These are phyloP conservation scores for Trichonephila clavata DNA, from an alignment of 1,140 invertebrate species.

Conservation along the genomic window DNA sequence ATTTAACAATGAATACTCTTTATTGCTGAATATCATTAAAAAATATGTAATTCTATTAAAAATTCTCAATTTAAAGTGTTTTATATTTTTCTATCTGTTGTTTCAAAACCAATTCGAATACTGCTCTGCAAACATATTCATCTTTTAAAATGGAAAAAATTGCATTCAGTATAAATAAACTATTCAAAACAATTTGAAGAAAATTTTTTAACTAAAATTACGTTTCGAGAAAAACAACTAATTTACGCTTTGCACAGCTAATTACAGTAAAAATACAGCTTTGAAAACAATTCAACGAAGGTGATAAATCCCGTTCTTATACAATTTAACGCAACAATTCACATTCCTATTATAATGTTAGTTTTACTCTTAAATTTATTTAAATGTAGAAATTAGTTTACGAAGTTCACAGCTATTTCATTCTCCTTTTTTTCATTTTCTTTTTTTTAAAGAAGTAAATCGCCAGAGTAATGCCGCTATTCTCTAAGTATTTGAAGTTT, in stretches of 20 bases:
- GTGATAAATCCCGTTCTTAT: background rate
- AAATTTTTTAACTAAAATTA: background rate
- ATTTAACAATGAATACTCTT: no score
- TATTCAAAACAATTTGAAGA: background rate
- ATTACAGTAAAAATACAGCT: background rate
- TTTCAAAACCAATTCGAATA: no score
- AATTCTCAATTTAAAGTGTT: no score
- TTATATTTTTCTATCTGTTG: no score
- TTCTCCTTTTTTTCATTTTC: background rate
- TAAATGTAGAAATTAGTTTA: conserved; percentile 1
- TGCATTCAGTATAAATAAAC: no score
- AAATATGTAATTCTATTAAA: no score
- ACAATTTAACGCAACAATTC: background rate
- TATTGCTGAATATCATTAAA: no score
- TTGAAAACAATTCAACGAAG: background rate
- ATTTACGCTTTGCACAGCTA: background rate
- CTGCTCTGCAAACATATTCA: no score
- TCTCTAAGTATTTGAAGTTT: background rate
- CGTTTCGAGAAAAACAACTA: background rate
- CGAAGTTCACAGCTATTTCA: background rate
- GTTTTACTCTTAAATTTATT: background rate
- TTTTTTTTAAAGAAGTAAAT: background rate
- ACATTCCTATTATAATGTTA: background rate
- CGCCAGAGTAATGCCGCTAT: background rate
- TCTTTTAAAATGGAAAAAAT: no score